Evolutionary conservation across 2,113 vertebrate genomes (phyloP).

Genomic region (Corythornis madagascariensis): DNA sequence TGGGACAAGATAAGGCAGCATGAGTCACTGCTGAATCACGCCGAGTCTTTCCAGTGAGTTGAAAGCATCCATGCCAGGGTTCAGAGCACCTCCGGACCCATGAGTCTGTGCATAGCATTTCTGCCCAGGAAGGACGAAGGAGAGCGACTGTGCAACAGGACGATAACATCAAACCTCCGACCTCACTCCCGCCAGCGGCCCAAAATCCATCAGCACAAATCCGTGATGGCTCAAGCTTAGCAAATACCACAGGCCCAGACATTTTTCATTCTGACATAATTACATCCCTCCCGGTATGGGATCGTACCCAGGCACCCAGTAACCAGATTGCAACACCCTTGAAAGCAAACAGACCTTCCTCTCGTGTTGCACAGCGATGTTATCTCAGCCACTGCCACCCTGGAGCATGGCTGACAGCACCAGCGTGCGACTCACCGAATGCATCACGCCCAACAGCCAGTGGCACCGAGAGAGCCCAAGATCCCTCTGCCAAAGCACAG

Average conservation of each 20-base stretch:
- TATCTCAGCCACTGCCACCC: background rate
- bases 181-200: fast-evolving
- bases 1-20: background rate
- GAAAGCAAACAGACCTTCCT: background rate
- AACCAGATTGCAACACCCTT: background rate
- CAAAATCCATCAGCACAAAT: fast-evolving
- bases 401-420: background rate
- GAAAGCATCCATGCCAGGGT: background rate
- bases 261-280: background rate
- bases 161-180: background rate
- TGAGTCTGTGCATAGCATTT: fast-evolving
- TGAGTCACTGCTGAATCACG: background rate
- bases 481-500: background rate
- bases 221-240: fast-evolving
- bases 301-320: background rate
- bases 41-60: background rate
- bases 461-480: background rate
- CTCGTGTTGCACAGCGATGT: background rate
- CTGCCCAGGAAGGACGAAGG: background rate
- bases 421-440: background rate
- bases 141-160: fast-evolving
- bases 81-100: background rate
- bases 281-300: background rate
- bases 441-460: background rate
- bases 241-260: background rate